Conservation (phyloP, 2,888 invertebrate species). For the Branchipolynoe longqiensis region DNA sequence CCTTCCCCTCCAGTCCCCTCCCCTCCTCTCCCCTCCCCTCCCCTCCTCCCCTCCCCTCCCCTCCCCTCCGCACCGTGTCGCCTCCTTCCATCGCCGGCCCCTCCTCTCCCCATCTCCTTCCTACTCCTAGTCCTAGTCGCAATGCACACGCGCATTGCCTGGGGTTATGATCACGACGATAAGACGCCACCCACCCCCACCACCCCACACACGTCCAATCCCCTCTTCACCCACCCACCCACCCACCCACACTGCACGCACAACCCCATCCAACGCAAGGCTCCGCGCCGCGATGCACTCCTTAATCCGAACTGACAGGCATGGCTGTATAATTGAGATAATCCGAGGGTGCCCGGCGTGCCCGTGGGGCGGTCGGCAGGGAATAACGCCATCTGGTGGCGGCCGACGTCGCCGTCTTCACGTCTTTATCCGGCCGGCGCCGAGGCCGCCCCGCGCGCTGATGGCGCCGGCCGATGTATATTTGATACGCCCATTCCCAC, state of each 20-base stretch:
- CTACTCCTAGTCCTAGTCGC: no score
- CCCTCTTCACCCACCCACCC: no score
- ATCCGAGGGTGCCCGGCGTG: neutral
- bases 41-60: no score
- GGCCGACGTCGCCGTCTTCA: neutral
- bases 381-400: neutral
- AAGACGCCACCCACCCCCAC: neutral
- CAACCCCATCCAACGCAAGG: neutral
- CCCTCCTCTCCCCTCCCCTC: no score
- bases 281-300: neutral
- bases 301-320: constrained; percentile 46
- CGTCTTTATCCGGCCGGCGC: neutral
- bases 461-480: neutral
- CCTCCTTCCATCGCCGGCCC: no score
- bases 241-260: no score
- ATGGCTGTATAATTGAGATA: constrained; percentile 27
- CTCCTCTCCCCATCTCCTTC: no score
- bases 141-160: neutral
- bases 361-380: neutral
- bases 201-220: no score
- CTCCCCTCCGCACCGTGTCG: no score
- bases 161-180: neutral
- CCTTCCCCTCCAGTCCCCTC: no score
- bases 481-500: neutral
- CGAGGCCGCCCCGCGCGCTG: neutral